A percentile compares a stretch with the other conserved stretches of the same genome.
phyloP scores from a whole-genome alignment of 2,888 invertebrate species.

The Phengaris alcon region DNA sequence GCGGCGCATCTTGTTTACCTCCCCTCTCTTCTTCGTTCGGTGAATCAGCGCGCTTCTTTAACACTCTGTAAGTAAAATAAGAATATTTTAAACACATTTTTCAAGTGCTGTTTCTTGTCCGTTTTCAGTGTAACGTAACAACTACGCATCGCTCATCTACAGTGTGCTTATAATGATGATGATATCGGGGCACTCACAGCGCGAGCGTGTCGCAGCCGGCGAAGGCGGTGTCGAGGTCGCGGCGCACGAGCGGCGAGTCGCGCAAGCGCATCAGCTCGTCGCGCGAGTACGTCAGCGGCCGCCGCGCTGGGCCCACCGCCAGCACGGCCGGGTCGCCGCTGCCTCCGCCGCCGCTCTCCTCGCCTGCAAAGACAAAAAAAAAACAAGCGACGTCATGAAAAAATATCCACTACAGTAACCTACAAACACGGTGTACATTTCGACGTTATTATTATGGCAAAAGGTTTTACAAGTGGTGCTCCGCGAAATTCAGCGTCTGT shows the following conservation, averaged over 20 bases:
- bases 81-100: not conserved
- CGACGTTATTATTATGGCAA: no score
- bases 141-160: not conserved
- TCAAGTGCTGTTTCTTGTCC: not conserved
- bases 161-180: not conserved
- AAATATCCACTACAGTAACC: not conserved
- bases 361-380: conserved; percentile 39
- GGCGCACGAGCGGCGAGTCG: conserved; percentile 83
- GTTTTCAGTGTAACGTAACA: not conserved
- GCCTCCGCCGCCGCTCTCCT: conserved; percentile 58
- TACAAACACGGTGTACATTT: no score
- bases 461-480: no score
- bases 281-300: conserved; percentile 79
- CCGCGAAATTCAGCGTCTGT: no score
- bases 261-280: conserved; percentile 86
- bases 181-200: conserved; percentile 53
- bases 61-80: conserved; percentile 51
- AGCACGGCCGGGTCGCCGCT: conserved; percentile 80
- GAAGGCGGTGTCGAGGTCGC: conserved; percentile 83
- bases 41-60: conserved; percentile 77
- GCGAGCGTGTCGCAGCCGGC: conserved; percentile 65
- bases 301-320: conserved; percentile 72
- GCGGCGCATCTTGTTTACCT: conserved; percentile 73
- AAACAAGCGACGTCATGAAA: not conserved
- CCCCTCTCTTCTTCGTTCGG: conserved; percentile 81